Base-by-base conservation (phyloP, 92 coral and sea anemone species). In the Phenganax marumi region DNA sequence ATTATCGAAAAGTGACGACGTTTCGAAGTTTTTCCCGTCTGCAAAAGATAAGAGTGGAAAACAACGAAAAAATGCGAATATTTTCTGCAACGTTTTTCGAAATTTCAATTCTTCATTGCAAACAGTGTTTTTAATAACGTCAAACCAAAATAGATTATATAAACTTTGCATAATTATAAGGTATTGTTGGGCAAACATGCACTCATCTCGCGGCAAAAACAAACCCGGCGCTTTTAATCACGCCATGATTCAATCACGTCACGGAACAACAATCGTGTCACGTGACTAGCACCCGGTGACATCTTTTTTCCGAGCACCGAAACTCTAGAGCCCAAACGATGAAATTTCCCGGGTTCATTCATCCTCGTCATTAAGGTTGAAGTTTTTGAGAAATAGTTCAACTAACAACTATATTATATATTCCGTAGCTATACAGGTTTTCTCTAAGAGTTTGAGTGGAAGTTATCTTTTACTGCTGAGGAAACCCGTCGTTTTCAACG, bases 161-260 rank as follows among this genome's bases (percentile, higher is more conserved):
- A 66, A 66, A 66, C 72, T 66, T 66, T 66, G 72, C 72, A 66
- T 66, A 66, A 66, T 66, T 66, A 25, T 25, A 66, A 66, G 50
- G 9, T 64, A 64, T 24, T 66, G 17, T 66, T 66, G 72, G 7
- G 72, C 72, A 66, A 66, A 66, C 72, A 66, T 6, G 8, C 17
- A 66, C 43, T 66, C 72, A 25, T 66, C 72, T 12, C 18, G 43
- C 12, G 46, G 49, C 50, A 66, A 66, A 66, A 66, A 66, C 72
- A 66, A 66, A 50, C 13, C 50, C 16, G 7, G 26, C 6, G 72
- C 14, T 25, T 47, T 66, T 33, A 7, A 12, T 25, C 63, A 56
- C 25, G 8, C 25, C 68, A 62, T 19, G 22, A 18, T 12, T 10
- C 17, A 10, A 66, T 66, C 26, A 11, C 26, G 50, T 17, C 72